Evolutionary conservation across 2,113 vertebrate species (phyloP), one percentile per base, ranked within the genome.

Genomic region (Pycnonotus jocosus): DNA sequence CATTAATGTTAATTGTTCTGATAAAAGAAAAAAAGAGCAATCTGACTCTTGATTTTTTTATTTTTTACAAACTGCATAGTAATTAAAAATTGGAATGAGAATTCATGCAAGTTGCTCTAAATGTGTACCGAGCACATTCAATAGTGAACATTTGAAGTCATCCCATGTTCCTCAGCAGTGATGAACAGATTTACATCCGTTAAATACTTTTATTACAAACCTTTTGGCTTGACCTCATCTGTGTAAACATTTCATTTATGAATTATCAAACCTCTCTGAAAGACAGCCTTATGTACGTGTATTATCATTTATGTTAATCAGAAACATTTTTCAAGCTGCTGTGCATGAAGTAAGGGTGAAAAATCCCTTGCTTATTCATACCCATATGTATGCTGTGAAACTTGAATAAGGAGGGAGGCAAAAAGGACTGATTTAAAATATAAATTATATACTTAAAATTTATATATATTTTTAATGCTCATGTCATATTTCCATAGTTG

Each of bases 81-180:
- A 95, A 94, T 95, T 86, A 96, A 95, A 92, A 97, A 91, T 85
- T 78, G 91, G 90, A 94, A 78, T 70, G 86, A 91, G 87, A 95
- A 91, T 86, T 84, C 64, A 66, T 73, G 73, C 10, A 44, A 92
- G 35, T 90, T 80, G 48, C 71, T 50, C 23, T 45, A 64, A 84
- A 44, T 87, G 56, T 84, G 73, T 91, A 60, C 92, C 15, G 9
- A 23, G 13, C 85, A 40, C 88, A 83, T 92, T 91, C 65, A 90
- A 42, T 92, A 90, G 92, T 13, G 71, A 96, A 58, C 24, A 81
- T 88, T 68, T 90, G 48, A 95, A 82, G 66, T 71, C 82, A 38
- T 91, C 90, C 74, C 33, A 2, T 96, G 77, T 84, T 85, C 57
- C 44, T 48, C 40, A 81, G 53, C 79, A 86, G 33, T 53, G 60